Base-by-base conservation (phyloP, 2,888 invertebrate genomes). In the Corbicula japonica region DNA sequence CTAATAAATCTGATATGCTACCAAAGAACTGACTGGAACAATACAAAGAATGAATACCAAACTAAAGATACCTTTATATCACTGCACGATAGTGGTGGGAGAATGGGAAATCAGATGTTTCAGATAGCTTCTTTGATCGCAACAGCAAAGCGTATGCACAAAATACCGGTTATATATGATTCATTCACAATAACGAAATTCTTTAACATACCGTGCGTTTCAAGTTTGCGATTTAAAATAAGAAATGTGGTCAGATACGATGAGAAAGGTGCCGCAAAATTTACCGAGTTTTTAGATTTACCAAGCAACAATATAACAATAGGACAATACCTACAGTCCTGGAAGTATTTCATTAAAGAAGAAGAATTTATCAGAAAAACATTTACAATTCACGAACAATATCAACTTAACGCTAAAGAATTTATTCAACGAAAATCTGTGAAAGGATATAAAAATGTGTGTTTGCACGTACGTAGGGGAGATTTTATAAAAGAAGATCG, bases 41-140 rank as follows among this genome's bases (percentile, higher is more conserved):
- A n/a, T n/a, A n/a, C n/a, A n/a, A n/a, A n/a, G n/a, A n/a, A n/a
- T n/a, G n/a, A n/a, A n/a, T n/a, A n/a, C n/a, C n/a, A n/a, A n/a
- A n/a, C n/a, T n/a, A n/a, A n/a, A n/a, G n/a, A n/a, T n/a, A n/a
- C n/a, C n/a, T n/a, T n/a, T n/a, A n/a, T n/a, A n/a, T n/a, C n/a
- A n/a, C n/a, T 50, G 23, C 3, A 50, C 8, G 21, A n/a, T 23
- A 8, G 5, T 6, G 3, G 3, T 3, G 87, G 87, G 46, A 84
- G 87, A 10, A 76, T 84, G 58, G 87, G 87, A 6, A 87, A 87
- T 48, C 58, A 72, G 21, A 80, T 87, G 75, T 87, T 87, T 62
- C 74, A 83, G 62, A 71, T 78, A 38, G 87, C 85, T 4, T 48
- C 85, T 21, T 46, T 86, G 0, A 46, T 86, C 1, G 85, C 82